Base-by-base conservation (phyloP, 2,113 vertebrate genomes). In the Xenopus borealis region DNA sequence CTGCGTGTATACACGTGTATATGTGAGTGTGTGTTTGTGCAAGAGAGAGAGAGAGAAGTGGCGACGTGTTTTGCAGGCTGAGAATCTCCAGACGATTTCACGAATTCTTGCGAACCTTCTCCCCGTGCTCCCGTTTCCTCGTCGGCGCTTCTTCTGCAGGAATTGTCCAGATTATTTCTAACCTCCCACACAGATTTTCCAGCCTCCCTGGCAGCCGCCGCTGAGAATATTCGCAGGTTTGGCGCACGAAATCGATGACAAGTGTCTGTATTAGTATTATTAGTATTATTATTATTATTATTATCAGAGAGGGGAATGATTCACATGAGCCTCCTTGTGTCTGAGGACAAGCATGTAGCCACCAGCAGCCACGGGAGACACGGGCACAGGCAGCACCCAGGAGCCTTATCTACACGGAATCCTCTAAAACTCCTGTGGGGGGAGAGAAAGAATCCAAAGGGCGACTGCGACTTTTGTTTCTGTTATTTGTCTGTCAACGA, bases 211-310 rank as follows among this genome's bases (percentile, higher is more conserved):
- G 73, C 78, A 72, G 78, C 78, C 61, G 71, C 79, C 62, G 70
- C 19, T 67, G 19, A 53, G 65, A 73, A 72, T 18, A n/a, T 18
- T 62, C 72, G 70, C 72, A 78, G 78, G 44, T 71, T 62, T 69
- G 44, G 65, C 73, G 76, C 81, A 63, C 47, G 76, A 83, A n/a
- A 80, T 82, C 80, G 80, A 75, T 80, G 82, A 84, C 83, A 85
- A 75, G 72, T 72, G 20, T 53, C 50, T 50, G 53, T 27, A 2
- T 27, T n/a, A n/a, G n/a, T n/a, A n/a, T n/a, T n/a, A n/a, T n/a
- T n/a, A n/a, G n/a, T n/a, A n/a, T n/a, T n/a, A n/a, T n/a, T n/a
- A n/a, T n/a, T n/a, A n/a, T n/a, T n/a, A n/a, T n/a, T 63, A 75
- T 69, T 63, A 69, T 18, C 66, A 55, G 14, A 62, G 20, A 72